A percentile compares a stretch with the other conserved stretches of the same genome.
Evolutionary conservation across 2,113 vertebrate genomes (phyloP).

Genomic region (Tetraodon nigroviridis): DNA sequence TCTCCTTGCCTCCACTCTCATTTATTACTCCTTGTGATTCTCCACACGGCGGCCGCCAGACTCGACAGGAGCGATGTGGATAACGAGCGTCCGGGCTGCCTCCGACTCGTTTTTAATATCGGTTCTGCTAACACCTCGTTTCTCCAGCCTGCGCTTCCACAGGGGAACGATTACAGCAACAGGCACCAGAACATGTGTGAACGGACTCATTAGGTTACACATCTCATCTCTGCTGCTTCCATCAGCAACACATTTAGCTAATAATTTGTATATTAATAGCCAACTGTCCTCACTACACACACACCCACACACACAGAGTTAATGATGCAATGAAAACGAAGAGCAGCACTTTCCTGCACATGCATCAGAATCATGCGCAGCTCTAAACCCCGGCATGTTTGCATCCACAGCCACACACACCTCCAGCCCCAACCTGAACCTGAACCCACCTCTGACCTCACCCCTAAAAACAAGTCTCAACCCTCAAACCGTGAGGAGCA

Average conservation of each 20-base stretch:
- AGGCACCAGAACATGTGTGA: slow-evolving; percentile 16
- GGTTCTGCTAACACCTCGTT: slow-evolving; percentile 12
- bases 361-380: no score
- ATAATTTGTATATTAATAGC: slow-evolving; percentile 4
- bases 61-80: slow-evolving; percentile 32
- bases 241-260: no score
- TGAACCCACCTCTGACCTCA: no score
- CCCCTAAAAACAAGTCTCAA: no score
- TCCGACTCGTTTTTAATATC: slow-evolving; percentile 17
- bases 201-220: not conserved
- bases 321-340: no score
- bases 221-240: no score
- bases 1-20: slow-evolving; percentile 7
- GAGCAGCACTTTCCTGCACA: no score
- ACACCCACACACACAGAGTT: no score
- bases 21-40: slow-evolving; percentile 9
- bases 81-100: not conserved
- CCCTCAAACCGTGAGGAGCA: no score
- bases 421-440: no score
- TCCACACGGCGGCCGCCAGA: slow-evolving; percentile 7
- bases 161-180: slow-evolving; percentile 29
- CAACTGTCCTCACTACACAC: slow-evolving; percentile 19
- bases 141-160: slow-evolving; percentile 10
- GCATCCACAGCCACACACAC: no score
- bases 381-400: no score